A percentile compares a stretch with the other conserved stretches of the same genome.
Evolutionary conservation across 2,113 vertebrate genomes (phyloP).

Genomic region (Mionectes macconnelli): DNA sequence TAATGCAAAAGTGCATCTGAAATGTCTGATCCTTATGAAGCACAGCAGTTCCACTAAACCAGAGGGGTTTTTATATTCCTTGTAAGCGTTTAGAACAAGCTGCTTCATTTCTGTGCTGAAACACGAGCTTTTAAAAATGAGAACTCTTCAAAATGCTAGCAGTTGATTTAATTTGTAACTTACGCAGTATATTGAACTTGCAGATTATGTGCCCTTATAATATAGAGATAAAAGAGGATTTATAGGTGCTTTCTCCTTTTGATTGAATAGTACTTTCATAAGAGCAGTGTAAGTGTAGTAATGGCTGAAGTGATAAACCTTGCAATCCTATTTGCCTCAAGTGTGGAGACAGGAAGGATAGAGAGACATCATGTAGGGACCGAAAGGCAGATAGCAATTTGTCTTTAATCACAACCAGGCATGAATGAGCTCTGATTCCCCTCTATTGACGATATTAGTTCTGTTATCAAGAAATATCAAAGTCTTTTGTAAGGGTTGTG

Average conservation of each 20-base stretch:
- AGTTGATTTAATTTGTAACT: conserved; percentile 34
- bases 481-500: neutral
- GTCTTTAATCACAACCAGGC: neutral
- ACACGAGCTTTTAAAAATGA: neutral
- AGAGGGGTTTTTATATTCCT: neutral
- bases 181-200: neutral
- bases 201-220: neutral
- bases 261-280: neutral
- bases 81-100: neutral
- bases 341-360: neutral
- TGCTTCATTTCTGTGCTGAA: neutral
- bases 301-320: neutral
- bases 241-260: neutral
- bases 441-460: neutral
- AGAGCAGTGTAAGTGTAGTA: neutral
- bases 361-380: neutral
- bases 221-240: neutral
- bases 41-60: neutral
- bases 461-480: rapidly evolving
- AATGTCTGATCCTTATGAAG: neutral
- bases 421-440: neutral
- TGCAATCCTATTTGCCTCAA: neutral
- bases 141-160: neutral
- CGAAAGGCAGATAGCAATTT: neutral
- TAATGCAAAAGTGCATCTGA: neutral